Base-by-base conservation (phyloP, 2,888 invertebrate genomes). In the Thera obeliscata region DNA sequence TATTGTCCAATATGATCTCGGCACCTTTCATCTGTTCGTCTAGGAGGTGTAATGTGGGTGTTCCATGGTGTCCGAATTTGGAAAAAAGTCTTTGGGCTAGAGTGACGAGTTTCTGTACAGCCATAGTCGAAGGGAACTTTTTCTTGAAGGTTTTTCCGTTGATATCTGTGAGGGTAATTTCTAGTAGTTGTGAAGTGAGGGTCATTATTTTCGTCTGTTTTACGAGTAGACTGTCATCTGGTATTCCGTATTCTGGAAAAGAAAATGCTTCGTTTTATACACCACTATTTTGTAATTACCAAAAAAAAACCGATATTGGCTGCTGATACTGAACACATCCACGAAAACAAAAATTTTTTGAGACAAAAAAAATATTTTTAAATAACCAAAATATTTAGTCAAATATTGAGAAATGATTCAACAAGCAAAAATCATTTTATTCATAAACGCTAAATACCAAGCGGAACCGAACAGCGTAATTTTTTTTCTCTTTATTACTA, bases 71-170 rank as follows among this genome's bases (percentile, higher is more conserved):
- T 73, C 87, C 88, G 71, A 73, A 66, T 72, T 86, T 91, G 0
- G 95, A 94, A 82, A 97, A 97, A 75, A 97, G 89, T 86, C 97
- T 95, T 82, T 97, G 96, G 1, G 96, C 95, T 74, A 98, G 90
- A 80, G 96, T 96, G 78, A 96, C 96, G 72, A 98, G 91, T 85
- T 98, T 98, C 85, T 97, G 97, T 11, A 98, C 96, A 4, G 95
- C 95, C 95, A 98, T 97, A 66, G 96, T 95, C 1, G 96, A 95
- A 9, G 97, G 95, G 78, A 98, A 94, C 83, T 96, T 96, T 85
- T 97, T 97, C 78, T 95, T 95, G 61, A 96, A 83, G 54, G 94
- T 93, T 76, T 94, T 94, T 7, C 95, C 94, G 64, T 88, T 90
- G 76, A 94, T 94, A 72, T 95, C 95, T 61, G 86, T 83, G 1